A percentile compares a stretch with the other conserved stretches of the same genome.
These are phyloP conservation scores for Eremobia ochroleuca DNA, from an alignment of 2,888 invertebrate species.

Conservation along the genomic window DNA sequence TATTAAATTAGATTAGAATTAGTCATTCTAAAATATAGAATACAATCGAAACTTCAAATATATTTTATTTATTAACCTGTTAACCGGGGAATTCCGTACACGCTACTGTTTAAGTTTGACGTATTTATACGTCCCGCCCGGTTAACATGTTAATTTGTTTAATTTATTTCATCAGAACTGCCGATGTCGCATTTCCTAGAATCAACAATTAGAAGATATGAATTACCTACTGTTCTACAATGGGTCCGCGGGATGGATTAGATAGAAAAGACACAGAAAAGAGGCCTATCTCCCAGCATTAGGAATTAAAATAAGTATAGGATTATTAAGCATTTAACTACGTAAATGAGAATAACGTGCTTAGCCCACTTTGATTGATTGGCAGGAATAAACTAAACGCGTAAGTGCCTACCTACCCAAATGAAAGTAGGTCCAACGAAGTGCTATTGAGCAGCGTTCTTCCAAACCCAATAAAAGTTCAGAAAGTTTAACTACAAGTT, in stretches of 20 bases:
- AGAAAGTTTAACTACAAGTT: conserved; percentile 20
- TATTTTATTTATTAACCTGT: too few species aligned
- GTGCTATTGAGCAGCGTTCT: background rate
- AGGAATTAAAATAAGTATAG: background rate
- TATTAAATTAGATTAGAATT: too few species aligned
- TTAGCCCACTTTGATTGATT: background rate
- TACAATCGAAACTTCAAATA: too few species aligned
- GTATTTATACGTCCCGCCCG: too few species aligned
- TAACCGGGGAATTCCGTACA: too few species aligned
- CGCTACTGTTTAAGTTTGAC: too few species aligned
- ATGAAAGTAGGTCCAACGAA: background rate
- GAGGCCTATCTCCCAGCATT: background rate
- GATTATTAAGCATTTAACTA: background rate
- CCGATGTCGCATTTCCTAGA: background rate
- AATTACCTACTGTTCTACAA: background rate
- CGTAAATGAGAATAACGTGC: background rate
- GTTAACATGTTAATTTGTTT: too few species aligned
- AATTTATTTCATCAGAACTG: background rate
- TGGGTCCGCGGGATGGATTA: background rate
- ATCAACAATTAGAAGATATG: background rate
- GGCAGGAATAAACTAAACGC: background rate
- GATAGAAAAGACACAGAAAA: background rate
- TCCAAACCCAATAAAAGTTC: background rate
- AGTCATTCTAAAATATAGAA: too few species aligned
- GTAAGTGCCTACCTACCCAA: background rate